Percentiles rank a stretch among this genome's conserved stretches.
Conservation (phyloP, 2,113 vertebrate genomes). For the Prunella himalayana region DNA sequence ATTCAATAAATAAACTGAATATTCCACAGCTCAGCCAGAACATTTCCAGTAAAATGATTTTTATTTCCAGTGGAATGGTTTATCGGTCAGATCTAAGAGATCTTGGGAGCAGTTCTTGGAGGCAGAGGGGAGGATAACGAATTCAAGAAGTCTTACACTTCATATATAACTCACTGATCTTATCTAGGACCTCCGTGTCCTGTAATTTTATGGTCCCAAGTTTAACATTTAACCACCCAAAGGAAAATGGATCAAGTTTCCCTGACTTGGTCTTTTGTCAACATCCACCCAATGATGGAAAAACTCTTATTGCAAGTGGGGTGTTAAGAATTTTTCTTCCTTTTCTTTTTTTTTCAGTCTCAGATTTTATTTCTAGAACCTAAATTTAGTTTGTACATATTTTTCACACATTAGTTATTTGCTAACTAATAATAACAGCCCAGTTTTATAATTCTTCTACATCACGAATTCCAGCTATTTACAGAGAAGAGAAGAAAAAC, state of each 20-base stretch:
- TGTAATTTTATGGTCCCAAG: constrained; percentile 37
- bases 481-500: constrained; percentile 64
- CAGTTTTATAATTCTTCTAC: not conserved
- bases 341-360: not conserved
- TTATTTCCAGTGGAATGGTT: not conserved
- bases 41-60: constrained; percentile 39
- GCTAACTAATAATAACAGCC: not conserved
- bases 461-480: not conserved
- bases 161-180: constrained; percentile 50
- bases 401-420: not conserved
- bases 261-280: constrained; percentile 35
- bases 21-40: constrained; percentile 57
- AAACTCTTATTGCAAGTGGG: not conserved
- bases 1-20: constrained; percentile 57
- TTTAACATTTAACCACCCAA: constrained; percentile 61
- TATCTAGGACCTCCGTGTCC: constrained; percentile 43
- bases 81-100: constrained; percentile 50
- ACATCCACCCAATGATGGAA: not conserved
- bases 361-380: constrained; percentile 6
- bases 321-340: not conserved
- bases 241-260: constrained; percentile 59
- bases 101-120: not conserved
- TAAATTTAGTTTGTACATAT: not conserved
- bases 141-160: constrained; percentile 54
- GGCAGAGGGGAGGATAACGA: constrained; percentile 5